Evolutionary conservation across 2,113 vertebrate genomes (phyloP), one percentile per base, ranked within the genome.

Genomic region (Bubo bubo): DNA sequence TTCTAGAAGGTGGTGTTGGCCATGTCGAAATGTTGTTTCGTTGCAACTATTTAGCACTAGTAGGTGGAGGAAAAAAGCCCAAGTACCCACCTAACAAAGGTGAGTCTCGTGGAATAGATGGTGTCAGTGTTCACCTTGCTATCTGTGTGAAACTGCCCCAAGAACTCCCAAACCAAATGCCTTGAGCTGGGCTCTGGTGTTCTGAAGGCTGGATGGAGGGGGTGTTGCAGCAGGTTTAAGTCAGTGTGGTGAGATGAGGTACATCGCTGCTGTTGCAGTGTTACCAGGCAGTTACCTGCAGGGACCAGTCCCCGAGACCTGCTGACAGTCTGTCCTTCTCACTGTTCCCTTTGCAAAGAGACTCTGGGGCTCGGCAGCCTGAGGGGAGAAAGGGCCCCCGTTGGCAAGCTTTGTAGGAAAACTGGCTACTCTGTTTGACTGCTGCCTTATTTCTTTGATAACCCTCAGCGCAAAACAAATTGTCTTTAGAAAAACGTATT

Each of bases 71-170:
- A 43, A 99, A 99, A 93, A 99, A 99, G 94, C 99, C 99, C 0
- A 99, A 99, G 90, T 99, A 99, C 71, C 99, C 99, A 50, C 99
- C 99, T 34, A 99, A 99, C 97, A 99, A 99, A 99, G 99, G 99
- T 99, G 90, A 97, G 93, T 62, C 18, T 5, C 1, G 2, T 26
- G 87, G 26, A 27, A 6, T 2, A 68, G 39, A 16, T n/a, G 34
- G 30, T 73, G 82, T 45, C 9, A 19, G 4, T 0, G 0, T 21
- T 14, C 62, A 75, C 47, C 52, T 24, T 52, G 70, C 26, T 52
- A 3, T 30, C 35, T 35, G 35, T 14, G 49, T 26, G 50, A 10
- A 30, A 8, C n/a, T 83, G 67, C 85, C 66, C 49, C 2, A 6
- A 52, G 67, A 45, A 0, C 37, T 50, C 28, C 59, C 59, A 17